Evolutionary conservation across 2,797 vertebrate species (phyloP), one percentile per base, ranked within the genome.

Genomic region (Crypturellus tataupa): DNA sequence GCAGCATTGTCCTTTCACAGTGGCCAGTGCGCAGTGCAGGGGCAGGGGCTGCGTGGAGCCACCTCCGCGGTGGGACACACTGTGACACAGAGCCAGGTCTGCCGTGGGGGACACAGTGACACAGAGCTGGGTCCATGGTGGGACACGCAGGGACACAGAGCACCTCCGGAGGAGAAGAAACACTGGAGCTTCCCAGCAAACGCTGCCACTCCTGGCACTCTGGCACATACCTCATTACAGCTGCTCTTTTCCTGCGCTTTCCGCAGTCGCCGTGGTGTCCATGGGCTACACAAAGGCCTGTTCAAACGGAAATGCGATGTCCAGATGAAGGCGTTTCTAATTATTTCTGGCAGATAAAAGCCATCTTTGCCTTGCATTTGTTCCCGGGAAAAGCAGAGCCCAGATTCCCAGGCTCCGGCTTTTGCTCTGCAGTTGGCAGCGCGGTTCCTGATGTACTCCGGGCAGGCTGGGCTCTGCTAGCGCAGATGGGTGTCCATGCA

Each of bases 261-360:
- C 75, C 24, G 20, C 1, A 3, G 70, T 13, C 42, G 7, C 67
- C 0, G 8, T 64, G 73, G 92, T 69, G 85, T 37, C 55, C 73
- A 77, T 80, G 33, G 76, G 64, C 93, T 94, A 78, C 70, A 73
- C 4, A 92, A 84, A 88, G 70, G 44, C 58, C 60, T 0, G 0
- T 39, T 93, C 46, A 23, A 27, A 82, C 60, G 89, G 64, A 95
- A 90, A 67, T 62, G 12, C 1, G 0, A 20, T 64, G 90, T 82
- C 90, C 92, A 89, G 80, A 89, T 2, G 7, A 83, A 91, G n/a
- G 42, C 69, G 76, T 87, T 89, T 86, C 90, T 81, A 63, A 85
- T 94, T 80, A 71, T 92, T 93, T n/a, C 93, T 93, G 92, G 84
- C 86, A 94, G 87, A 81, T 89, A 58, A 85, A 94, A 93, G 47